Evolutionary conservation across 2,113 vertebrate genomes (phyloP).

Genomic region (Numida meleagris): DNA sequence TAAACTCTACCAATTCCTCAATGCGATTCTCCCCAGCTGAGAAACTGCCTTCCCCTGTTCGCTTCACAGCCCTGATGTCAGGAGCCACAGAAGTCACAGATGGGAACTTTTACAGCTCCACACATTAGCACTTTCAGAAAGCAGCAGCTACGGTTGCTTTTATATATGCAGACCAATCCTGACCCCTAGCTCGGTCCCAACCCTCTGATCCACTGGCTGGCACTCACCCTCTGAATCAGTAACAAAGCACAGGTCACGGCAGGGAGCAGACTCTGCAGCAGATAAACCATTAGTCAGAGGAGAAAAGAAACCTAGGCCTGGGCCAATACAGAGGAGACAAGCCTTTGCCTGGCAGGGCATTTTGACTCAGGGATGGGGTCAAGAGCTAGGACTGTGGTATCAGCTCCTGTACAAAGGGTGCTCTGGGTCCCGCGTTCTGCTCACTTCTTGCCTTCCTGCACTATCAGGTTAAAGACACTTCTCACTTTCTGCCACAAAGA

Average conservation of each 20-base stretch:
- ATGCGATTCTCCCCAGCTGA: background rate
- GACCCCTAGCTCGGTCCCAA: constrained; percentile 15
- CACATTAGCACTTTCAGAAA: background rate
- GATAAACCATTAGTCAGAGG: background rate
- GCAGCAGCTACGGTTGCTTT: background rate
- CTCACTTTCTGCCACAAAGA: background rate
- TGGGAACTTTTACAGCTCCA: background rate
- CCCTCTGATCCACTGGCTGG: constrained; percentile 18
- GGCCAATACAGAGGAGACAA: background rate
- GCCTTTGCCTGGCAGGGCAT: background rate
- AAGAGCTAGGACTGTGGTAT: background rate
- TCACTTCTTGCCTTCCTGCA: background rate
- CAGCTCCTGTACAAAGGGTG: background rate
- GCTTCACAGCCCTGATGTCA: background rate
- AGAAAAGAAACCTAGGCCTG: background rate
- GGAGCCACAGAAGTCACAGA: background rate
- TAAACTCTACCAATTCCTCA: background rate
- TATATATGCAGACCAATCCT: background rate
- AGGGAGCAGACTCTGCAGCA: background rate
- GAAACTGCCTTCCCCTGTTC: background rate
- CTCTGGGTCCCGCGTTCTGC: rapidly evolving
- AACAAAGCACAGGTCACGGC: background rate
- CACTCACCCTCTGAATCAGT: background rate
- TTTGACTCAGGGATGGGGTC: background rate
- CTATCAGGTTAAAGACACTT: background rate